Evolutionary conservation across 2,113 vertebrate genomes (phyloP), one percentile per base, ranked within the genome.

Genomic region (Odobenus rosmarus): DNA sequence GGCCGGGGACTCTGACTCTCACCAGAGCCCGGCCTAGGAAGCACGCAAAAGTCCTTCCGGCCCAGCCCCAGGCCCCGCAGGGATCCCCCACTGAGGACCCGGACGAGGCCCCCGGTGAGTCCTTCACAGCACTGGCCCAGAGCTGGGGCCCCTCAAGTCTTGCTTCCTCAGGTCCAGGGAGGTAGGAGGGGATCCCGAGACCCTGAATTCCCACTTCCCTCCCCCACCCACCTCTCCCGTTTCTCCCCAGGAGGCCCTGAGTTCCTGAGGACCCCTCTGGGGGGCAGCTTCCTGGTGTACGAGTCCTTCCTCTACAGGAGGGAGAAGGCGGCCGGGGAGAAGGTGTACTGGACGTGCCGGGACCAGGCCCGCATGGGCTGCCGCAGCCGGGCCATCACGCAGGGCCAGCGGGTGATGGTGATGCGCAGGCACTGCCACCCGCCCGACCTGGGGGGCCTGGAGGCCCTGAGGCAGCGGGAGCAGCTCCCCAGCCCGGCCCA

Each of bases 361-460:
- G 98, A 97, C 95, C 95, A 98, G 93, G 93, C 97, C 1, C 97
- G 97, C 59, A 96, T 98, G 96, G 77, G 95, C 90, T 98, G 96
- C 67, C 97, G 97, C 51, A 98, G 96, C 95, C 95, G 97, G 0
- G 97, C 97, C 84, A 97, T 98, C 90, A 97, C 97, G 1, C 95
- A 98, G 81, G 97, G 97, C 83, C 88, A 42, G 53, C 88, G 95
- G 21, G 96, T 97, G 26, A 97, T 90, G 72, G 90, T 97, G 16
- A 97, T 97, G 98, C 97, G 97, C 11, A 49, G 93, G 4, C 98
- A 98, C 46, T 98, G 98, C 93, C 97, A 97, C 84, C 95, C 97
- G 0, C 97, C 98, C 0, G 97, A 98, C 82, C 49, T 98, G 53
- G 96, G 93, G 1, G 96, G 97, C 53, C 93, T 98, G 64, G 97